Base-by-base conservation (phyloP, 2,888 invertebrate species). In the Synergus umbraculus region DNA sequence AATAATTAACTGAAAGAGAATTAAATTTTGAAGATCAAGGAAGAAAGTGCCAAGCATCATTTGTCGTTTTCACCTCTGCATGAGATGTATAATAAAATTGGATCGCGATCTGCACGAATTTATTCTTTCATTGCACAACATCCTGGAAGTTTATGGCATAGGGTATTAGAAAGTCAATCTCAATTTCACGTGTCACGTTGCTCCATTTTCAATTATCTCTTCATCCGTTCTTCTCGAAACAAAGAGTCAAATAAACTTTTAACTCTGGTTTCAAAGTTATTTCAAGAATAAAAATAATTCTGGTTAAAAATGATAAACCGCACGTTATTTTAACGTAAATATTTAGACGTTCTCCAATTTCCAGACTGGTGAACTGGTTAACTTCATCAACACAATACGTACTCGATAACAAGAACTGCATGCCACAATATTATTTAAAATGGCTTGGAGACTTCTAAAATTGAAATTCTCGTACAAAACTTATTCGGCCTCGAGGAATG, bases 321-420 rank as follows among this genome's bases (percentile, higher is more conserved):
- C 9, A 22, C 10, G 22, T 60, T 22, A 10, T 60, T 10, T 60
- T n/a, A 22, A 22, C 9, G 15, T 46, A 49, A 69, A 69, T 12
- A 69, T 46, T 73, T 69, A 12, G 46, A 46, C 13, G 22, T 8
- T 29, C 15, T 49, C 18, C 0, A 69, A 69, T 69, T 22, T 46
- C 22, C 18, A 49, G 69, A 69, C 69, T 73, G 69, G 49, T 37
- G 49, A 29, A 29, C 69, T 73, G 69, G 29, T 54, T 73, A 54
- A 54, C 29, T 54, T 73, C 54, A 54, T 73, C 29, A 13, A 29
- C 46, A 69, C 49, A 73, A 73, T 15, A 66, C 29, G 18, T 37
- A 60, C 12, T 4, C 12, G 4, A 60, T 22, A 60, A 1, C 22
- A 18, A 22, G 22, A 60, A 60, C n/a, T 54, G 54, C 54, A n/a